phyloP scores from a whole-genome alignment of 2,888 invertebrate genomes.

The Eupithecia centaureata region DNA sequence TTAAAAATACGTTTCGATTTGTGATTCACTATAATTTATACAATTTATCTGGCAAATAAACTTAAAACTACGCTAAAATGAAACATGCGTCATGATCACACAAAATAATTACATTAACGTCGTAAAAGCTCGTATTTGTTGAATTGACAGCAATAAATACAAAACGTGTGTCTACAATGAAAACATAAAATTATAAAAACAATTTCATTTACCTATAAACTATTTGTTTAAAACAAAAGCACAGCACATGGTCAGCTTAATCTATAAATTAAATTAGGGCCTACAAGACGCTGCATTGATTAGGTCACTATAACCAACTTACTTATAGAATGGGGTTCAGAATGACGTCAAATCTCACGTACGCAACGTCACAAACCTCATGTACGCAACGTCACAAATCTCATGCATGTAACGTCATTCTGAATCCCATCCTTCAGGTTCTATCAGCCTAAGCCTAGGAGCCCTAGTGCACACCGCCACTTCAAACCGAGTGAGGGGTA shows the following conservation, averaged over 20 bases:
- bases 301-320: too few relatives aligned
- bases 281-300: constrained; percentile 68
- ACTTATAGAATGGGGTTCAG: too few relatives aligned
- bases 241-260: constrained; percentile 84
- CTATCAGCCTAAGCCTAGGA: constrained; percentile 77
- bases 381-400: too few relatives aligned
- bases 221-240: constrained; percentile 83
- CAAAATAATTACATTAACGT: constrained; percentile 64
- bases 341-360: too few relatives aligned
- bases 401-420: too few relatives aligned
- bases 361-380: too few relatives aligned
- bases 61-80: constrained; percentile 64
- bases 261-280: constrained; percentile 75
- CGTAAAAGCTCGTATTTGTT: constrained; percentile 73
- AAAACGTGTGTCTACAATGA: constrained; percentile 63
- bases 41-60: constrained; percentile 73
- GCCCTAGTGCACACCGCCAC: constrained; percentile 70
- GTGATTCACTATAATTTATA: constrained; percentile 71
- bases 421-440: too few relatives aligned
- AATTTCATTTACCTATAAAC: constrained; percentile 79
- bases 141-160: constrained; percentile 80
- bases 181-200: constrained; percentile 72
- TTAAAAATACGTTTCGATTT: constrained; percentile 72
- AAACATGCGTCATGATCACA: constrained; percentile 63
- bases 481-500: constrained; percentile 45